phyloP scores from a whole-genome alignment of 2,113 vertebrate genomes.

The Alosa alosa region DNA sequence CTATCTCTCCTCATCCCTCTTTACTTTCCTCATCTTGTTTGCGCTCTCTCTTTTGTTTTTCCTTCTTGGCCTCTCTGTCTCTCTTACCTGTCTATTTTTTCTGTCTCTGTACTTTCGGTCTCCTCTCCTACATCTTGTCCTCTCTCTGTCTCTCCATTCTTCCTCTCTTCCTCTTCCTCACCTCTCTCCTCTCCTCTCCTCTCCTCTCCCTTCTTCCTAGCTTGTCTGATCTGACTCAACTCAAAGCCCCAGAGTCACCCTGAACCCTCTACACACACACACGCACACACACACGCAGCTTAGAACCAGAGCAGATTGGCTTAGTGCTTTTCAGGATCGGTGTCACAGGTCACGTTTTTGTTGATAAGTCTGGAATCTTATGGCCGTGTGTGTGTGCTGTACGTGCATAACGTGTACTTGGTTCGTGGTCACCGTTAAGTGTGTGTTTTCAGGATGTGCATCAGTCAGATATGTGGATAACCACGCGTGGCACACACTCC shows the following conservation, averaged over 20 bases:
- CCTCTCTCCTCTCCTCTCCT: background rate
- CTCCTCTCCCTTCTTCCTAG: background rate
- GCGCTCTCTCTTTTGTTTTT: background rate
- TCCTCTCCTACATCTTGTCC: background rate
- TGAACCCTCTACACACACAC: too few species aligned
- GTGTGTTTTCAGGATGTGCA: too few species aligned
- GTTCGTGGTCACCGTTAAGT: too few species aligned
- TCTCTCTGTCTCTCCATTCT: background rate
- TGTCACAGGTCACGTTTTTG: slow-evolving; percentile 28
- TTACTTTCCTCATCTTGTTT: background rate
- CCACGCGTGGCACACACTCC: too few species aligned
- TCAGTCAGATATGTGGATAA: too few species aligned
- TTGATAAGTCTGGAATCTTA: background rate
- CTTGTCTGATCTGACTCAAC: too few species aligned
- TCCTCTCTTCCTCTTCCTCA: background rate
- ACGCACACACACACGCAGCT: too few species aligned
- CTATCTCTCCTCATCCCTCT: background rate
- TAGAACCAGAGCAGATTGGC: slow-evolving; percentile 25
- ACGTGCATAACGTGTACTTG: too few species aligned
- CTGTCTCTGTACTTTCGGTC: too few species aligned
- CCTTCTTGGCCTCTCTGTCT: background rate
- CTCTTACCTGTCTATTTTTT: background rate
- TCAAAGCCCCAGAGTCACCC: too few species aligned
- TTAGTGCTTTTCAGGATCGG: slow-evolving; percentile 32
- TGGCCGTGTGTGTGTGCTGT: background rate